Conservation (phyloP, 1,140 invertebrate genomes). For the Drosophila lowei region DNA sequence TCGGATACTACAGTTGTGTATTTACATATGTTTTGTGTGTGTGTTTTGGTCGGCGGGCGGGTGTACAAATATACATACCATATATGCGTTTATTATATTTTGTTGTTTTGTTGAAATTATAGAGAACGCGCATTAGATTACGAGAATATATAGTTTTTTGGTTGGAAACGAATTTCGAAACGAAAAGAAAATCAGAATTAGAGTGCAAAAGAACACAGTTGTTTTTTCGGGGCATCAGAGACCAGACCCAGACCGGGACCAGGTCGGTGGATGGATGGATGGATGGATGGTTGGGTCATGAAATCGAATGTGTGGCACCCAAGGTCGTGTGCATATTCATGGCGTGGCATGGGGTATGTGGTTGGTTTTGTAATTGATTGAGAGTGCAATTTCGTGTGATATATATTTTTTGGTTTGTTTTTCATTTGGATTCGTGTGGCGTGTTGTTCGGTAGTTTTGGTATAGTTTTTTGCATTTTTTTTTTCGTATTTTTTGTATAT, state of each 20-base stretch:
- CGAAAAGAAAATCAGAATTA: constrained; percentile 66
- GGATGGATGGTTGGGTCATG: constrained; percentile 19
- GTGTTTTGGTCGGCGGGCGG: constrained; percentile 24
- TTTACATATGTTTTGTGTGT: constrained; percentile 15
- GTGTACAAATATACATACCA: constrained; percentile 80
- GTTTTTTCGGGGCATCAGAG: constrained; percentile 21
- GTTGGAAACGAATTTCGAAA: constrained; percentile 58
- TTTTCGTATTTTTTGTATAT: constrained; percentile 30
- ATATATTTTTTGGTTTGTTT: constrained; percentile 31
- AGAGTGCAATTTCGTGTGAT: constrained; percentile 45
- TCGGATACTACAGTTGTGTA: constrained; percentile 62
- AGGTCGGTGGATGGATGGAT: constrained; percentile 32
- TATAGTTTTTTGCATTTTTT: constrained; percentile 14
- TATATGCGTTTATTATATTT: constrained; percentile 63
- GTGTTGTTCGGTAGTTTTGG: constrained; percentile 48
- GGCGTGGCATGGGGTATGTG: constrained; percentile 9
- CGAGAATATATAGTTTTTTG: constrained; percentile 6
- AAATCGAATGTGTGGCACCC: constrained; percentile 20
- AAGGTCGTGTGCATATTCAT: constrained; percentile 42
- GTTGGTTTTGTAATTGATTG: constrained; percentile 3
- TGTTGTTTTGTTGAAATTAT: constrained; percentile 40
- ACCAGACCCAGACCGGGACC: constrained; percentile 6
- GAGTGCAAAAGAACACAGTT: constrained; percentile 27
- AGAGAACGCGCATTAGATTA: constrained; percentile 53
- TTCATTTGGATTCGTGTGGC: constrained; percentile 61